Evolutionary conservation across 2,113 vertebrate species (phyloP), one percentile per base, ranked within the genome.

Genomic region (Oncorhynchus masou): DNA sequence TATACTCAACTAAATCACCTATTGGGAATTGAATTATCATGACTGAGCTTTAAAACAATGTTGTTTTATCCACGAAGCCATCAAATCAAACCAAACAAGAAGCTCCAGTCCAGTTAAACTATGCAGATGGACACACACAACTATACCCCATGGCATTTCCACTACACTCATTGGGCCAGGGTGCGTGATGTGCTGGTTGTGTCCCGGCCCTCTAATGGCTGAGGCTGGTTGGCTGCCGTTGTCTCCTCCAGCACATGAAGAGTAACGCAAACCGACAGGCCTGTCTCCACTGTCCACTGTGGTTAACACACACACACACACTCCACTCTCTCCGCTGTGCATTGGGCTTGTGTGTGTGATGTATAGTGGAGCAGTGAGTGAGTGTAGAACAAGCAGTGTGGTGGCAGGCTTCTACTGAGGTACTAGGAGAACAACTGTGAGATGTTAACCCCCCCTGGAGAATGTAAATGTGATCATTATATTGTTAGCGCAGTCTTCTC

Each of bases 251-350:
- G 79, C 83, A 66, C 77, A 89, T 86, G 88, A 80, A 73, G 88
- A 80, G 79, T 80, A 87, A 88, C 83, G 83, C 87, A 80, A 83
- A 70, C 78, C 64, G 80, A 87, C 87, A 87, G 81, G 76, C 83
- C 75, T 11, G 64, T 60, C 88, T 78, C 77, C 75, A 82, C 71
- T 74, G 22, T 74, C 75, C 24, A 15, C 65, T 29, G 65, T 62
- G 19, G 16, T 54, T 54, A 15, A 54, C 51, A 54, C 51, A 15
- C 12, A 49, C 8, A 49, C 48, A 54, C 15, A 51, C 51, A 54
- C 51, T 0, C 51, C 51, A 54, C 51, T 54, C 16, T 19, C 16
- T 19, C 16, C 51, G 19, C 51, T 54, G 51, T 54, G 51, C 13
- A 54, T 54, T 19, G 51, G 51, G 51, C 51, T 19, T 54, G 51